phyloP scores from a whole-genome alignment of 2,888 invertebrate species.

The Hypomecis punctinalis region DNA sequence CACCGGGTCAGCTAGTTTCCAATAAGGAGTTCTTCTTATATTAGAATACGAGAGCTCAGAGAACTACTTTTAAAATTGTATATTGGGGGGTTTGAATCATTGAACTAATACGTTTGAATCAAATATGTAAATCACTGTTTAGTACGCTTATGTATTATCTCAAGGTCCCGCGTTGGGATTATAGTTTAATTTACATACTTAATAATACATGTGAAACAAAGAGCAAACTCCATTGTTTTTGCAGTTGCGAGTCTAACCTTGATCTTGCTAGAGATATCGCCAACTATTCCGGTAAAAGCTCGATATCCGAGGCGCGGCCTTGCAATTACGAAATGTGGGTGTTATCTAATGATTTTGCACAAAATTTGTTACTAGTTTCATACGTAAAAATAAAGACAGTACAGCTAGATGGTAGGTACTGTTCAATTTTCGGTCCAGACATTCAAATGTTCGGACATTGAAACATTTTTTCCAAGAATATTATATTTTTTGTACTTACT shows the following conservation, averaged over 20 bases:
- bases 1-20: no score
- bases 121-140: no score
- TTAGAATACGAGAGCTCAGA: neutral
- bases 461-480: no score
- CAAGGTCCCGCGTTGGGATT: neutral
- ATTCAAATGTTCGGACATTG: no score
- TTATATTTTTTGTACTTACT: no score
- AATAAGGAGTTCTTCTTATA: neutral
- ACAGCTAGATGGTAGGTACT: no score
- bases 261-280: conserved; percentile 4
- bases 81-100: no score
- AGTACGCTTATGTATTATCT: neutral
- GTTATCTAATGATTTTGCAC: neutral
- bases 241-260: conserved; percentile 4
- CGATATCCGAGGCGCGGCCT: conserved; percentile 3
- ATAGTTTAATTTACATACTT: neutral
- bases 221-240: conserved; percentile 4
- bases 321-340: neutral
- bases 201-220: conserved; percentile 9
- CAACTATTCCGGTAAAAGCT: conserved; percentile 14
- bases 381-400: neutral
- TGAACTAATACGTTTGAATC: no score
- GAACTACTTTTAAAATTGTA: no score
- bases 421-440: no score
- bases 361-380: neutral